Base-by-base conservation (phyloP, 1,140 invertebrate genomes). In the Calosoma granatense region DNA sequence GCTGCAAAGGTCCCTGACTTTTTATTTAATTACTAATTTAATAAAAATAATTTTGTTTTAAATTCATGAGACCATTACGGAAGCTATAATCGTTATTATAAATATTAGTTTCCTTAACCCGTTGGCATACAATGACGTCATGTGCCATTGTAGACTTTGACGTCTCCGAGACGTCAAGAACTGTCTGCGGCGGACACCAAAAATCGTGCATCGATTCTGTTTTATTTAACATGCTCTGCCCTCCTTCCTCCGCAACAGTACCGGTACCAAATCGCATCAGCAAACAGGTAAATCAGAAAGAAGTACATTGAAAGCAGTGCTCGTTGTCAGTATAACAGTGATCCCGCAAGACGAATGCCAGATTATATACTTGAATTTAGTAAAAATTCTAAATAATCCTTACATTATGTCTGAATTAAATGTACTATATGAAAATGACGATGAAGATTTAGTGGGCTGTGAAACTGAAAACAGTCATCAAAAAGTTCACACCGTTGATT, bases 401-500 rank as follows among this genome's bases (percentile, higher is more conserved):
- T 30, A 6, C 14, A 6, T 30, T 14, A 30, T 30, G 26, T 30
- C 4, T 30, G 26, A n/a, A n/a, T 30, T 14, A 30, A 14, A 30
- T 30, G 14, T 14, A 30, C 14, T 6, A 30, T 30, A 30, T 30
- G 4, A 30, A 30, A 30, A 14, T 30, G 26, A 30, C 26, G 26
- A 30, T 55, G 54, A 39, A 17, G 20, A 20, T 39, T 15, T 20
- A n/a, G 20, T 26, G 14, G 11, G 43, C 19, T 26, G 19, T 56
- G 30, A 6, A 11, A 53, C 22, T 20, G 19, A 53, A 11, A 53
- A 11, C 20, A 15, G 9, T 6, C 4, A 22, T 21, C 54, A 6
- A 3, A 21, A 36, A 14, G 56, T 57, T 57, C n/a, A 53, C 39
- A 53, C 26, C 30, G 23, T 54, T 53, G 56, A 53, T n/a, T 57